These are phyloP conservation scores for Drosophila littoralis DNA, from an alignment of 1,140 invertebrate genomes.

Conservation along the genomic window DNA sequence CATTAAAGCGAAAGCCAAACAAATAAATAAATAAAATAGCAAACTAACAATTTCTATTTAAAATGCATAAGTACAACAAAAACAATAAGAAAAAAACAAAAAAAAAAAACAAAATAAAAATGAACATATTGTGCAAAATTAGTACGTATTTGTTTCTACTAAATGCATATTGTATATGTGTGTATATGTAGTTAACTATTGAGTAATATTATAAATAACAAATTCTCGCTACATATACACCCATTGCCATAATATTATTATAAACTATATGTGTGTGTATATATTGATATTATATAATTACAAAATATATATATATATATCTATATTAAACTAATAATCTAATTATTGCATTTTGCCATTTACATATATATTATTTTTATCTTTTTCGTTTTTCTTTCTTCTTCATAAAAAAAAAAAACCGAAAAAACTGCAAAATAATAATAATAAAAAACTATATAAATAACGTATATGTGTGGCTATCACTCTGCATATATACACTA, in stretches of 20 bases:
- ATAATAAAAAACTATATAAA: conserved; percentile 78
- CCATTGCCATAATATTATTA: conserved; percentile 59
- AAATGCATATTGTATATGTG: conserved; percentile 74
- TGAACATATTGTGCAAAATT: conserved; percentile 67
- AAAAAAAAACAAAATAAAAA: conserved; percentile 48
- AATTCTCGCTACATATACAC: conserved; percentile 57
- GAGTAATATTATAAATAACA: conserved; percentile 25
- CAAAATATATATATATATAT: conserved; percentile 77
- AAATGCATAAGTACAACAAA: conserved; percentile 73
- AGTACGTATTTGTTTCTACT: conserved; percentile 81
- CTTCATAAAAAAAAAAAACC: conserved; percentile 80
- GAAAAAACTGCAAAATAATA: conserved; percentile 77
- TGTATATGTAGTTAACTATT: conserved; percentile 65
- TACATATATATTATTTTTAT: conserved; percentile 84
- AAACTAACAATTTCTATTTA: conserved; percentile 77
- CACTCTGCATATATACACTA: conserved; percentile 81
- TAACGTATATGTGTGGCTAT: conserved; percentile 83
- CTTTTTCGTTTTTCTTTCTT: conserved; percentile 84
- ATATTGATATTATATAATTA: conserved; percentile 74
- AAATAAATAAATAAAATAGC: conserved; percentile 81
- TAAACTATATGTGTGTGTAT: conserved; percentile 75
- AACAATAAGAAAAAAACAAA: conserved; percentile 49
- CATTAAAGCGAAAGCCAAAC: conserved; percentile 75
- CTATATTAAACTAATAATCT: conserved; percentile 82
- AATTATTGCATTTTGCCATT: conserved; percentile 84